These are phyloP conservation scores for Microcebus tavaratra DNA, from an alignment of 2,113 vertebrate genomes.

Conservation along the genomic window DNA sequence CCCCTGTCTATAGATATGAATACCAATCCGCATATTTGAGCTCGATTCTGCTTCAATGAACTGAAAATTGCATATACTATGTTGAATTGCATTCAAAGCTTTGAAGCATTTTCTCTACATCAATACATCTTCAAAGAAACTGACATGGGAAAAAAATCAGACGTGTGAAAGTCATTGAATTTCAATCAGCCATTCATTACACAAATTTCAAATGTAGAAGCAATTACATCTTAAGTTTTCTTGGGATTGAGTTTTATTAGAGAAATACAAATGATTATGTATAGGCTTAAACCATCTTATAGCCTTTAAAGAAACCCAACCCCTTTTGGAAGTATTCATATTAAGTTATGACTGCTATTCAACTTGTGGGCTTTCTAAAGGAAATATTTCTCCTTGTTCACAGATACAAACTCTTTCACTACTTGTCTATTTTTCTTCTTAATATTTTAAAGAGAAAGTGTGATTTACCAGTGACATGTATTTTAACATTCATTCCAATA, in stretches of 20 bases:
- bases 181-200: constrained; percentile 70
- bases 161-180: constrained; percentile 55
- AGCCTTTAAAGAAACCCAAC: background rate
- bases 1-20: constrained; percentile 47
- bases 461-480: background rate
- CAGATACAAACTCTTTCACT: background rate
- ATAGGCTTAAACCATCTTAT: background rate
- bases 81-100: constrained; percentile 57
- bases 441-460: background rate
- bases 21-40: constrained; percentile 36
- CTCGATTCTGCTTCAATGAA: constrained; percentile 48
- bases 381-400: background rate
- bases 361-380: background rate
- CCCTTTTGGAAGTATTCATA: background rate
- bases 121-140: constrained; percentile 68
- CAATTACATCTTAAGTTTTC: constrained; percentile 47
- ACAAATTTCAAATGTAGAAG: constrained; percentile 68
- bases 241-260: constrained; percentile 49
- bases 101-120: constrained; percentile 54
- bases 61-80: constrained; percentile 38
- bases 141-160: constrained; percentile 51
- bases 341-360: background rate
- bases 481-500: background rate
- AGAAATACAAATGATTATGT: constrained; percentile 50
- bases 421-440: background rate